Base-by-base conservation (phyloP, 1,140 invertebrate species). In the Drosophila kurseongensis region DNA sequence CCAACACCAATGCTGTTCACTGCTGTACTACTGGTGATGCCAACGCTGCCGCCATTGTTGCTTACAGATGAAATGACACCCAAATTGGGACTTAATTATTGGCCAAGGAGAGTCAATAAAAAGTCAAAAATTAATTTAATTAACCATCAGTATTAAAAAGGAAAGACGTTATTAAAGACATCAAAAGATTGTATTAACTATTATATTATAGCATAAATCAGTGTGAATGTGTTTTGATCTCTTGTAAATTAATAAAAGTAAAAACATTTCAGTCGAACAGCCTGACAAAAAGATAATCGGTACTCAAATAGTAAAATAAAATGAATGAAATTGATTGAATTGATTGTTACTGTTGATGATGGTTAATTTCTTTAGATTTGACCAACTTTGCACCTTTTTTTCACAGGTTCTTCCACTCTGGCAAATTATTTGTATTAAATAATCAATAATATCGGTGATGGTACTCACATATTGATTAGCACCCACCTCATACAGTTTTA, bases 1-100 rank as follows among this genome's bases (percentile, higher is more conserved):
- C 75, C 69, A 52, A 80, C 73, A 75, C 74, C 67, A 55, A 90
- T 48, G 66, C 71, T 78, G 76, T 38, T 69, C 32, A 62, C 58
- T 67, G 75, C 56, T 44, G 71, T 42, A 60, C 58, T 74, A 61
- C 72, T 72, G 56, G 48, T 75, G 54, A 63, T 66, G 32, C 66
- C 58, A 51, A 68, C 58, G 38, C 40, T 56, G 57, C 59, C 55
- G 51, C 63, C 67, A 63, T 62, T 80, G 61, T 77, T 81, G 65
- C 40, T 73, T 63, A 58, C 72, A 44, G 78, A 66, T 67, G 79
- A 73, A 66, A 80, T 80, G 23, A 66, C 52, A 60, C 78, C 73
- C 67, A 81, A 73, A 59, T 65, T 81, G 44, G 78, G 78, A 77
- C 78, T 81, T 51, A 48, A 40, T 50, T 45, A 23, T 56, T 41